phyloP scores from a whole-genome alignment of 2,113 vertebrate genomes.

The Hydrolagus affinis region DNA sequence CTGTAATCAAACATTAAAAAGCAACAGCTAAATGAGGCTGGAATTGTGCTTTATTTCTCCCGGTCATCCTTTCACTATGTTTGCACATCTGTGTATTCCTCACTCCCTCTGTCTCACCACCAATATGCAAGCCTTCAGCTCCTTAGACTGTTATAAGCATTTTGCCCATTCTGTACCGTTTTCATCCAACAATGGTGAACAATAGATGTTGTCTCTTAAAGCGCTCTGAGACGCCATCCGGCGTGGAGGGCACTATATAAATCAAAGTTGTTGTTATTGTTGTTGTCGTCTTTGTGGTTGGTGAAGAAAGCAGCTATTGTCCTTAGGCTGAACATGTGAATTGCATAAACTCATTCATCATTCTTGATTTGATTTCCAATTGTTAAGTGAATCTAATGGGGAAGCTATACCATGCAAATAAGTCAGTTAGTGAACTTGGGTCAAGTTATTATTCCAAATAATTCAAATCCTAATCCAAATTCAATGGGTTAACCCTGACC shows the following conservation, averaged over 20 bases:
- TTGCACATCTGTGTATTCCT: not conserved
- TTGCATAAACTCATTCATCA: not conserved
- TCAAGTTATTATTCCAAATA: constrained; percentile 26
- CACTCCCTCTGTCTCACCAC: not conserved
- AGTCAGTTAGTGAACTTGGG: not conserved
- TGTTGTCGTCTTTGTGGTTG: too few relatives aligned
- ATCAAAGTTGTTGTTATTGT: too few relatives aligned
- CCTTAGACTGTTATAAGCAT: not conserved
- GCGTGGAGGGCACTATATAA: too few relatives aligned
- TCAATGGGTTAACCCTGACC: not conserved
- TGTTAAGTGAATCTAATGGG: not conserved
- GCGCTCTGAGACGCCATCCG: too few relatives aligned
- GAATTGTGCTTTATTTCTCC: not conserved
- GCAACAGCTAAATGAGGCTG: not conserved
- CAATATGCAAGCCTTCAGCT: not conserved
- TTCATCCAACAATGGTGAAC: not conserved
- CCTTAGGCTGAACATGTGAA: not conserved
- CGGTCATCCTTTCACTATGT: too few relatives aligned
- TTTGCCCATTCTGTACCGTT: not conserved
- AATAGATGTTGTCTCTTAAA: not conserved
- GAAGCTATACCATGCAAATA: not conserved
- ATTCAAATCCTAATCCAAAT: constrained; percentile 26
- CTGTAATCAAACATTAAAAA: not conserved
- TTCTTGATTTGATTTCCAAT: not conserved
- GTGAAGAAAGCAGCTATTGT: not conserved